Conservation (phyloP, 1,140 invertebrate species). For the Adoxophyes honmai region DNA sequence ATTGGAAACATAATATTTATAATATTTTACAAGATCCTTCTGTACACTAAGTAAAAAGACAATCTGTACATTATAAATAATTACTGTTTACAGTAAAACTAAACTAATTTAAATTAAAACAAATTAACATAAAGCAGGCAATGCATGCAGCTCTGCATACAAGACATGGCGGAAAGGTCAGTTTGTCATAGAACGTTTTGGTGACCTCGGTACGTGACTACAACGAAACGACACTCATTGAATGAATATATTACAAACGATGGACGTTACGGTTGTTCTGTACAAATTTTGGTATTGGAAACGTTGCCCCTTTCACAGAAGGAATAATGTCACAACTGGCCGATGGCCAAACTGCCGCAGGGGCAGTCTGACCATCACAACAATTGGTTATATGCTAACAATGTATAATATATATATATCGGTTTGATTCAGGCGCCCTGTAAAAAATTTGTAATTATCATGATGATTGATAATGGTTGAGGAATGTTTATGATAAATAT, state of each 20-base stretch:
- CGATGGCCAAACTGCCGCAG: constrained; percentile 72
- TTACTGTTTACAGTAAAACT: constrained; percentile 76
- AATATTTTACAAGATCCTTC: constrained; percentile 78
- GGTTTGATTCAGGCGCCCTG: constrained; percentile 71
- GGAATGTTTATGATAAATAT: constrained; percentile 27
- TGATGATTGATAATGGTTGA: constrained; percentile 54
- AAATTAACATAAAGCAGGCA: constrained; percentile 79
- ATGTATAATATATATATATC: constrained; percentile 57
- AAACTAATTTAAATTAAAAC: constrained; percentile 74
- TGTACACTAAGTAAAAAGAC: constrained; percentile 75
- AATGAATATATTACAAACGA: constrained; percentile 77
- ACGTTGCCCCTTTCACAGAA: constrained; percentile 79
- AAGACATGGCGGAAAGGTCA: constrained; percentile 79
- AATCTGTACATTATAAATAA: constrained; percentile 69
- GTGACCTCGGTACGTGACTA: constrained; percentile 71
- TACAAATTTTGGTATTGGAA: constrained; percentile 72
- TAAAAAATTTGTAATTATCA: constrained; percentile 76
- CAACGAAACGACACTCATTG: constrained; percentile 78
- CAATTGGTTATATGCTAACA: constrained; percentile 52
- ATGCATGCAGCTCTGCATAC: constrained; percentile 79
- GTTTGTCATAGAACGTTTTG: constrained; percentile 76
- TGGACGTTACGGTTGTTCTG: constrained; percentile 74
- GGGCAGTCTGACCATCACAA: constrained; percentile 71
- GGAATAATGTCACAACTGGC: constrained; percentile 78
- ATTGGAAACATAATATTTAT: constrained; percentile 82